Conservation (phyloP, 2,797 vertebrate genomes). For the Peromyscus attwateri region DNA sequence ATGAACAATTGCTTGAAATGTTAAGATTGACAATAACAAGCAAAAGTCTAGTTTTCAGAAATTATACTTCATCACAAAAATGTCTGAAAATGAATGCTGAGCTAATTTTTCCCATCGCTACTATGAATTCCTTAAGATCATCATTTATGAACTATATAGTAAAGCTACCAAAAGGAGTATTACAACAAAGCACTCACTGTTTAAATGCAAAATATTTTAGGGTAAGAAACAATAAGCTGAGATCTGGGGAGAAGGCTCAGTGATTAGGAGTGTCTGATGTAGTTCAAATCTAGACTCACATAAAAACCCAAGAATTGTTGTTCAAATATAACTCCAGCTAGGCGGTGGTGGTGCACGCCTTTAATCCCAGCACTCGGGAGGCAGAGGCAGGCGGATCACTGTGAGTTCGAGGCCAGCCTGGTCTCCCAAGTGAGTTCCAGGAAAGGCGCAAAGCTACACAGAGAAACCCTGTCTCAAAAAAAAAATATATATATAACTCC, state of each 20-base stretch:
- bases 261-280: background rate
- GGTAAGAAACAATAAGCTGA: background rate
- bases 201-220: background rate
- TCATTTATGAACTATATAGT: background rate
- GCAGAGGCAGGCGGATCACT: too few relatives aligned
- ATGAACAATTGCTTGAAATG: background rate
- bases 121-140: background rate
- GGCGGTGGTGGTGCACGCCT: too few relatives aligned
- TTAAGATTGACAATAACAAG: background rate
- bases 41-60: conserved; percentile 24
- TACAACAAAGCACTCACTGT: background rate
- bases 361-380: too few relatives aligned
- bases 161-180: background rate
- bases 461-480: too few relatives aligned
- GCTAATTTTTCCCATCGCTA: background rate
- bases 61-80: background rate
- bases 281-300: background rate
- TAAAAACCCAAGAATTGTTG: background rate
- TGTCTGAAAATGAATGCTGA: background rate
- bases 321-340: too few relatives aligned
- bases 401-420: too few relatives aligned
- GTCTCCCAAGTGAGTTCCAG: too few relatives aligned
- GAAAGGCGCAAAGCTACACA: too few relatives aligned
- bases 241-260: too few relatives aligned
- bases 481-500: too few relatives aligned